phyloP scores from a whole-genome alignment of 2,888 invertebrate genomes.

The Phanerotoma sp. region DNA sequence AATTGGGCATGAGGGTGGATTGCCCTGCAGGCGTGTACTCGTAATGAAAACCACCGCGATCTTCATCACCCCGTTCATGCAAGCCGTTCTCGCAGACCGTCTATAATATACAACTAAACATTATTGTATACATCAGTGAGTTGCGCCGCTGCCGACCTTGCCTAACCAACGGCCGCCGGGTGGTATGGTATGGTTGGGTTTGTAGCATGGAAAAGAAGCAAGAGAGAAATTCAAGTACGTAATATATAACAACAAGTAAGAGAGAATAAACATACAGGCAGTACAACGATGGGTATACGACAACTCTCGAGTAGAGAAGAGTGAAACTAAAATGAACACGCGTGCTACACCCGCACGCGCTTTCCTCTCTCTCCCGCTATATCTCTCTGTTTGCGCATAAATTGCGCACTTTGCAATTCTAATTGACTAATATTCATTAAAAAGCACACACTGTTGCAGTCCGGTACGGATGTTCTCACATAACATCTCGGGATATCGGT shows the following conservation, averaged over 20 bases:
- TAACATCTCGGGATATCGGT: neutral
- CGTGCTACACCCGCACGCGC: slow-evolving; percentile 13
- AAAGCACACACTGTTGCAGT: neutral
- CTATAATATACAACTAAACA: slow-evolving; percentile 6
- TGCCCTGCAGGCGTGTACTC: slow-evolving; percentile 29
- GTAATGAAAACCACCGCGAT: slow-evolving; percentile 37
- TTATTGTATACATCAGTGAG: slow-evolving; percentile 3
- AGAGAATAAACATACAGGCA: neutral
- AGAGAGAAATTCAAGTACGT: neutral
- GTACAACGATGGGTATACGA: neutral
- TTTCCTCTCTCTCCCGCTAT: neutral
- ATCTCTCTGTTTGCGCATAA: neutral
- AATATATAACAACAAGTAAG: neutral
- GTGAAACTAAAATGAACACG: neutral
- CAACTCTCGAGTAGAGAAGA: neutral
- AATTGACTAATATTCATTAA: slow-evolving; percentile 20
- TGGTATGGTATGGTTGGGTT: neutral
- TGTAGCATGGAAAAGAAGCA: too few relatives aligned
- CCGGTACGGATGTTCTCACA: neutral
- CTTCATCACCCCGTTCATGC: slow-evolving; percentile 33
- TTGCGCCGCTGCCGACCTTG: slow-evolving; percentile 17
- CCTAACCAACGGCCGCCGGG: slow-evolving; percentile 18
- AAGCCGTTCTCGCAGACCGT: slow-evolving; percentile 20
- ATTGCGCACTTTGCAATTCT: slow-evolving; percentile 18
- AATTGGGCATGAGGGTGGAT: slow-evolving; percentile 25